These are phyloP conservation scores for Pelusios castaneus DNA, from an alignment of 2,113 vertebrate genomes.

Conservation along the genomic window DNA sequence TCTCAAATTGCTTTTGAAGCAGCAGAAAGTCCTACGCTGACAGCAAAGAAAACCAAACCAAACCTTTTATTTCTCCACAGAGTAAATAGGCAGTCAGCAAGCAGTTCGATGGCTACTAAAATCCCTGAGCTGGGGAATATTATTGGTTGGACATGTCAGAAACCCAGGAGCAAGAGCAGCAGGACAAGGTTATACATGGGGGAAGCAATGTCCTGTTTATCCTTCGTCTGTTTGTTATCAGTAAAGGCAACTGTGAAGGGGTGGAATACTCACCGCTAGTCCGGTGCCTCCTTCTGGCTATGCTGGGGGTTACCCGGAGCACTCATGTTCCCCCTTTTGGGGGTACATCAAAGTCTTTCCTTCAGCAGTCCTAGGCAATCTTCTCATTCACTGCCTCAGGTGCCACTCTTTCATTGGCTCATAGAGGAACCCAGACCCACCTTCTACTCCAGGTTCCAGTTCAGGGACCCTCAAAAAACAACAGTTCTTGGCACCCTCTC, in stretches of 20 bases:
- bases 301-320: too few relatives aligned
- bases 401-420: background rate
- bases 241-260: background rate
- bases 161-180: background rate
- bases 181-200: background rate
- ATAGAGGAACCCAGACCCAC: background rate
- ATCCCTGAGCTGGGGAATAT: background rate
- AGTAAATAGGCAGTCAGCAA: background rate
- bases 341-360: background rate
- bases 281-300: background rate
- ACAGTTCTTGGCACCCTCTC: background rate
- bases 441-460: background rate
- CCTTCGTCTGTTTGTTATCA: background rate
- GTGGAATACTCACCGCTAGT: background rate
- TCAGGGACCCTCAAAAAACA: background rate
- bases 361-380: background rate
- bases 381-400: background rate
- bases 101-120: background rate
- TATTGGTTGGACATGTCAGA: background rate
- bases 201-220: background rate
- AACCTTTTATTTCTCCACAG: background rate
- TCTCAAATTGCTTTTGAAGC: constrained; percentile 26
- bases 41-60: fast-evolving
- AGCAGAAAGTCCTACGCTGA: background rate
- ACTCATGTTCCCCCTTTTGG: too few relatives aligned